A percentile compares a stretch with the other conserved stretches of the same genome.
phyloP scores from a whole-genome alignment of 2,797 vertebrate genomes.

The Chanos chanos region DNA sequence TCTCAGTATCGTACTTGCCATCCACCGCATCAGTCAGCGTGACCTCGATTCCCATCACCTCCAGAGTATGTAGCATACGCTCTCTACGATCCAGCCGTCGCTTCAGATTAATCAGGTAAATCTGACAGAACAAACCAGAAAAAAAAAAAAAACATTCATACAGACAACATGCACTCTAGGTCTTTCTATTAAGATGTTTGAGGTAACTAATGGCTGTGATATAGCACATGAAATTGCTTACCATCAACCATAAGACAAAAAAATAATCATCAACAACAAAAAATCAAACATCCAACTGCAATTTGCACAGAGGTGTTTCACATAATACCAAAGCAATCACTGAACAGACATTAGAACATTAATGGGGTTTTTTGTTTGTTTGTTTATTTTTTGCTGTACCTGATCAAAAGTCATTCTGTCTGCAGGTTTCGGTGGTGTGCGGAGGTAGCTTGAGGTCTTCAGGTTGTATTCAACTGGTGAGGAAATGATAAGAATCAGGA shows the following conservation, averaged over 20 bases:
- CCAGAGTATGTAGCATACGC: constrained; percentile 83
- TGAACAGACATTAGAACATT: no score
- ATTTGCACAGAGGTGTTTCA: no score
- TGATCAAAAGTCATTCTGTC: constrained; percentile 89
- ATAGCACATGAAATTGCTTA: neutral
- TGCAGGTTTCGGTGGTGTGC: constrained; percentile 62
- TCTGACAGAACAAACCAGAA: constrained; percentile 55
- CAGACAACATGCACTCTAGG: neutral
- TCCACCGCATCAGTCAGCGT: constrained; percentile 87
- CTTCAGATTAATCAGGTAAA: constrained; percentile 92
- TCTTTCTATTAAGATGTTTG: neutral
- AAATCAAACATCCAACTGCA: no score
- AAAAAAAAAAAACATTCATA: neutral
- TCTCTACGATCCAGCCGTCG: constrained; percentile 84
- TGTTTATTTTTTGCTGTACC: no score
- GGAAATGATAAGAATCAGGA: neutral
- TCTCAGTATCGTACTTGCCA: constrained; percentile 81
- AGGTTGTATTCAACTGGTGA: constrained; percentile 82
- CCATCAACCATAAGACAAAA: no score
- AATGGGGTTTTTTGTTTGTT: no score
- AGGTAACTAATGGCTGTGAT: neutral
- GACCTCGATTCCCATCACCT: constrained; percentile 78
- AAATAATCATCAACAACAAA: no score
- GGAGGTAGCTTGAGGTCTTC: constrained; percentile 78
- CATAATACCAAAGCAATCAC: no score